Evolutionary conservation across 1,140 invertebrate species (phyloP).

Genomic region (Euura saliciscinereae): DNA sequence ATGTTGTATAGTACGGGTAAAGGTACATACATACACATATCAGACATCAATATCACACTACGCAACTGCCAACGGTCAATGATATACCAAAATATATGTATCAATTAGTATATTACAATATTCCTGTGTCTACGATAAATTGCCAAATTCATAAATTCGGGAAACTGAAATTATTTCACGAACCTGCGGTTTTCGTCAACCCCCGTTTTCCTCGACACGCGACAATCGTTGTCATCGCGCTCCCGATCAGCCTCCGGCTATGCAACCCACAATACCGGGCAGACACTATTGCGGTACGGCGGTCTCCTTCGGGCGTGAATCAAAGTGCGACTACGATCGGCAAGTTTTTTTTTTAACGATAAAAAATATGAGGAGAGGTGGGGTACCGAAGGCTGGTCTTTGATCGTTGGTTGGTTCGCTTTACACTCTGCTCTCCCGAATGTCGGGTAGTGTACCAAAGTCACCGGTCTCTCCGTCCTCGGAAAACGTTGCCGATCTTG

Average conservation of each 20-base stretch:
- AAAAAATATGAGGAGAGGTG: no score
- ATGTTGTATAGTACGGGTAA: no score
- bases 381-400: no score
- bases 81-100: background rate
- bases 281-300: no score
- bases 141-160: background rate
- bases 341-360: no score
- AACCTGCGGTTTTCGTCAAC: background rate
- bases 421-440: slow-evolving; percentile 54
- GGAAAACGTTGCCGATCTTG: background rate
- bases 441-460: slow-evolving; percentile 48
- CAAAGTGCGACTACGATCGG: no score
- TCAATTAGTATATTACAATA: background rate
- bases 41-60: background rate
- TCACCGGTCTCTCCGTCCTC: slow-evolving; percentile 43
- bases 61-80: background rate
- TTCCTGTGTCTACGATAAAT: background rate
- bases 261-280: no score
- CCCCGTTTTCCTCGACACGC: no score
- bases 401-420: no score
- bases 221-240: no score
- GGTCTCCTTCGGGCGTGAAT: no score
- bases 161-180: background rate
- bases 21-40: background rate
- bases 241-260: no score